Evolutionary conservation across 1,140 invertebrate species (phyloP).

Genomic region (Eurosta solidaginis): DNA sequence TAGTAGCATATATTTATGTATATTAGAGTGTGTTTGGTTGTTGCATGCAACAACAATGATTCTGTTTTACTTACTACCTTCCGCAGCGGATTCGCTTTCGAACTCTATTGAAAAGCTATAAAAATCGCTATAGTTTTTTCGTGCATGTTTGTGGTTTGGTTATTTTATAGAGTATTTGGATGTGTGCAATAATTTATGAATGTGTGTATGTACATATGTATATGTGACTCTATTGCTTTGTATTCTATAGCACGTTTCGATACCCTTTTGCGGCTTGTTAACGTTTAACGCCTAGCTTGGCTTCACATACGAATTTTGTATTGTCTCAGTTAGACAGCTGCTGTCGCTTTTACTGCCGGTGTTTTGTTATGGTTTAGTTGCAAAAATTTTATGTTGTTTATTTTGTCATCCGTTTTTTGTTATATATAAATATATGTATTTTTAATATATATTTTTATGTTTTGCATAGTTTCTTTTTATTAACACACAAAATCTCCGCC

Average conservation of each 20-base stretch:
- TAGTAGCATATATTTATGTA: neutral
- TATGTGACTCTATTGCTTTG: neutral
- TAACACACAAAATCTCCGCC: conserved; percentile 10
- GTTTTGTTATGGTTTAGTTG: conserved; percentile 7
- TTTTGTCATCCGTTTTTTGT: neutral
- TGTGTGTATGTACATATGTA: neutral
- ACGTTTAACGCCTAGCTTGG: neutral
- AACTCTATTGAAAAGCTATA: conserved; percentile 27
- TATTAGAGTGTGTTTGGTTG: neutral
- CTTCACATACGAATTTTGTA: conserved; percentile 13
- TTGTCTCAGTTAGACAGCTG: conserved; percentile 18
- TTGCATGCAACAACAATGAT: neutral
- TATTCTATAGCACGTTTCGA: neutral
- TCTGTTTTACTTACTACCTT: conserved; percentile 20
- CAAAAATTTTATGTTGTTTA: neutral
- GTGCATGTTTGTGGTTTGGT: neutral
- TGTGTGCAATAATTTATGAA: too few relatives aligned
- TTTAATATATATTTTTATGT: too few relatives aligned
- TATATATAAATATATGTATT: neutral
- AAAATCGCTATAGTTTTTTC: neutral
- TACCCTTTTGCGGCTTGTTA: conserved; percentile 22
- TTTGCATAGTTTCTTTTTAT: neutral
- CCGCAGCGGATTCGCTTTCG: conserved; percentile 23
- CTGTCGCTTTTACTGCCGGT: conserved; percentile 16
- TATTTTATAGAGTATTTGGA: neutral